phyloP scores from a whole-genome alignment of 2,888 invertebrate species.

The Diarsia dahlii region DNA sequence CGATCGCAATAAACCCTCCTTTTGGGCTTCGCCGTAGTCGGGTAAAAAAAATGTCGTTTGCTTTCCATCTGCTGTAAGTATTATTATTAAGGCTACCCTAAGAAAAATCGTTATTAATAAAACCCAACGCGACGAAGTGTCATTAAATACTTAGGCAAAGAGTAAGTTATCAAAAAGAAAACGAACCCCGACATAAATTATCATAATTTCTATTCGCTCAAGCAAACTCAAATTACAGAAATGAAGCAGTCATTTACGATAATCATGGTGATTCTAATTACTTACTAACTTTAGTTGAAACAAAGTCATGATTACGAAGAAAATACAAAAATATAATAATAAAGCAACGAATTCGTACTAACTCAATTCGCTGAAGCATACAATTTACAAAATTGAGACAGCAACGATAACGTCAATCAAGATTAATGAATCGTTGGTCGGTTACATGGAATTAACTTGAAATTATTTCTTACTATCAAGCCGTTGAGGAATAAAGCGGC shows the following conservation, averaged over 20 bases:
- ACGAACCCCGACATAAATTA: background rate
- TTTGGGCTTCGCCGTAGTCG: no score
- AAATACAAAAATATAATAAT: slow-evolving; percentile 24
- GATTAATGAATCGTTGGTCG: slow-evolving; percentile 60
- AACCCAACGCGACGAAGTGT: background rate
- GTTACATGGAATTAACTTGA: slow-evolving; percentile 62
- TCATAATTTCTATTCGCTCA: slow-evolving; percentile 22
- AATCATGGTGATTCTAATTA: slow-evolving; percentile 37
- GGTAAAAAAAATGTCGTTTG: background rate
- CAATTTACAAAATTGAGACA: slow-evolving; percentile 62
- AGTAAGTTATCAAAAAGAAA: background rate
- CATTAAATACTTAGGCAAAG: background rate
- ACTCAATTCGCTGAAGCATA: slow-evolving; percentile 51
- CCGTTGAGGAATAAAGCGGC: slow-evolving; percentile 48
- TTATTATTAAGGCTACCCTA: no score
- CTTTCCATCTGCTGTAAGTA: no score
- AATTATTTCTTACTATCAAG: slow-evolving; percentile 64
- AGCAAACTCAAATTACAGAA: slow-evolving; percentile 19
- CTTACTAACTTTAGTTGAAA: slow-evolving; percentile 15
- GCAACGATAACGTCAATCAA: slow-evolving; percentile 67
- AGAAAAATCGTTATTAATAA: background rate
- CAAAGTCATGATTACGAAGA: slow-evolving; percentile 16
- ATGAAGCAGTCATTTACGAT: background rate
- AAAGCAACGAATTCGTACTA: slow-evolving; percentile 27
- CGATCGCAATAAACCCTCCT: background rate